phyloP scores from a whole-genome alignment of 92 coral and sea anemone species.

The Nematostella vectensis region DNA sequence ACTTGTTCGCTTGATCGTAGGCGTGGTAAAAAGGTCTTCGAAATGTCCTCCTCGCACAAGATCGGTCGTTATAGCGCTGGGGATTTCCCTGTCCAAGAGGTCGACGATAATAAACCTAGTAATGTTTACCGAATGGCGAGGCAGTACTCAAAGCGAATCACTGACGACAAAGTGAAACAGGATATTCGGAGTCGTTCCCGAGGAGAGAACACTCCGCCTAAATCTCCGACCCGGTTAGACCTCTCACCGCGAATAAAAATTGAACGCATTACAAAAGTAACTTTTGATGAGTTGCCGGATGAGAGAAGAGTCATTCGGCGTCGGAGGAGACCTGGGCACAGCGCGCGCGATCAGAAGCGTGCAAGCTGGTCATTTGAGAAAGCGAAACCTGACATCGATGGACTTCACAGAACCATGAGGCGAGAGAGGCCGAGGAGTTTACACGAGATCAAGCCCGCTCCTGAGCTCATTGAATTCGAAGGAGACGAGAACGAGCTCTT shows the following conservation, averaged over 20 bases:
- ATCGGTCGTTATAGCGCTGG: constrained; percentile 28
- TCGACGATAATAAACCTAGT: not conserved
- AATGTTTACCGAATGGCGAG: constrained; percentile 65
- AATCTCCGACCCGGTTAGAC: constrained; percentile 13
- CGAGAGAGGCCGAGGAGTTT: constrained; percentile 64
- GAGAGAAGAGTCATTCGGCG: constrained; percentile 50
- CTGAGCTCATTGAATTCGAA: constrained; percentile 35
- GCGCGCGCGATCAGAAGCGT: constrained; percentile 41
- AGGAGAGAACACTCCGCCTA: not conserved
- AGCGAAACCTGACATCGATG: constrained; percentile 44
- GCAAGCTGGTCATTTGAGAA: constrained; percentile 75
- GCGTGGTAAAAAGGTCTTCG: constrained; percentile 25
- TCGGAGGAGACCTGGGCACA: constrained; percentile 47
- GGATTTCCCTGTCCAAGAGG: not conserved
- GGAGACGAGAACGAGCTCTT: constrained; percentile 3
- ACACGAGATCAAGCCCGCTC: constrained; percentile 44
- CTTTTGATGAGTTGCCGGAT: constrained; percentile 41
- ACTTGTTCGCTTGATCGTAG: constrained; percentile 26
- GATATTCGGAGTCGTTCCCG: constrained; percentile 23
- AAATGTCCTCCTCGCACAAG: constrained; percentile 9
- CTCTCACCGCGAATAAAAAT: constrained; percentile 59
- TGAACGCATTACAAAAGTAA: constrained; percentile 67
- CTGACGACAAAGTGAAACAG: constrained; percentile 23
- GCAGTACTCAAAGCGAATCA: constrained; percentile 47
- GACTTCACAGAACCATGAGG: constrained; percentile 15